Percentiles rank a stretch among this genome's conserved stretches.
These are phyloP conservation scores for Tursiops truncatus DNA, from an alignment of 2,113 vertebrate species.

Conservation along the genomic window DNA sequence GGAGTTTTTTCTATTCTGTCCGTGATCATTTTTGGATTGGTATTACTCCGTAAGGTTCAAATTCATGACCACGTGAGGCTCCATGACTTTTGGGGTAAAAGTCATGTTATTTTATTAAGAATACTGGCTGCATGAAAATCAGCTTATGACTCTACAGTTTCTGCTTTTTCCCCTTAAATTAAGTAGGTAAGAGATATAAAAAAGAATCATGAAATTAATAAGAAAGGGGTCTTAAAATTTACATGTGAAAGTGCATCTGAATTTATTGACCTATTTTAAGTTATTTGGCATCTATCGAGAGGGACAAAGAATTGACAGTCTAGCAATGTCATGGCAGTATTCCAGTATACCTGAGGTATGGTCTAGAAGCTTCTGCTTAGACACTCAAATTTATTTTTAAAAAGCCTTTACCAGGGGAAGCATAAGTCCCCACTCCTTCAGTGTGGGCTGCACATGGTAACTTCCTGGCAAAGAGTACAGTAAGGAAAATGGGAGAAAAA, in stretches of 20 bases:
- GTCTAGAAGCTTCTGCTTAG: background rate
- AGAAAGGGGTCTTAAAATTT: background rate
- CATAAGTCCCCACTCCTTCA: background rate
- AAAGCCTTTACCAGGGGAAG: background rate
- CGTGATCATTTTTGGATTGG: background rate
- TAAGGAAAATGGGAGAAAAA: background rate
- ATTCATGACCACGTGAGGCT: background rate
- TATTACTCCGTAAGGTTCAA: background rate
- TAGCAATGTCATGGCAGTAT: background rate
- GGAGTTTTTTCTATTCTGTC: background rate
- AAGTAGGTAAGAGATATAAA: background rate
- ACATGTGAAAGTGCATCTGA: background rate
- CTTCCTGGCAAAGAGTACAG: background rate
- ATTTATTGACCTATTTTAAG: background rate
- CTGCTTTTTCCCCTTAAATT: background rate
- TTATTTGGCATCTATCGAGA: background rate
- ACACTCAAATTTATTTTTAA: background rate
- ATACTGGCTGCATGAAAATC: background rate
- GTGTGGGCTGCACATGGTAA: background rate
- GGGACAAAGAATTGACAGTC: background rate
- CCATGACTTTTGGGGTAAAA: background rate
- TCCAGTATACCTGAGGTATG: background rate
- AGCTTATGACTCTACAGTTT: background rate
- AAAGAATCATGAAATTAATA: background rate
- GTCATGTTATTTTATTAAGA: background rate